Evolutionary conservation across 2,113 vertebrate species (phyloP).

Genomic region (Malurus elegans): DNA sequence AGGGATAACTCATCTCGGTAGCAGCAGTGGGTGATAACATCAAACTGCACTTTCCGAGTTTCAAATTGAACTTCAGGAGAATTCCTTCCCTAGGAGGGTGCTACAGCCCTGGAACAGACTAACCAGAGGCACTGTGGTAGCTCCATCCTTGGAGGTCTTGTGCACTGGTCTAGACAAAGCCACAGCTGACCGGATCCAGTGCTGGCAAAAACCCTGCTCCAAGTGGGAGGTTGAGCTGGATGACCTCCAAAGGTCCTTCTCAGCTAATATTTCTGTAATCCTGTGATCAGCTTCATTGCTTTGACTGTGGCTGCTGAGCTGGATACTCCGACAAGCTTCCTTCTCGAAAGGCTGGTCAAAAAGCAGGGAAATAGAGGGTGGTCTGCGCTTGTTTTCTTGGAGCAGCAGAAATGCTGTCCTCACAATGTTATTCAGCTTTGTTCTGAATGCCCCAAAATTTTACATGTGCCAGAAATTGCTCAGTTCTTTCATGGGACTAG

Average conservation of each 20-base stretch:
- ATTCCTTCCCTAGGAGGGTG: neutral
- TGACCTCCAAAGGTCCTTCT: conserved; percentile 3
- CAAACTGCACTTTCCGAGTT: neutral
- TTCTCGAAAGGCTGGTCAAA: neutral
- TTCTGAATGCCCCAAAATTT: neutral
- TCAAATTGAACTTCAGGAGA: neutral
- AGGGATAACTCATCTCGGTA: neutral
- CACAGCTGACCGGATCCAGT: conserved; percentile 1
- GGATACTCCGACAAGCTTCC: neutral
- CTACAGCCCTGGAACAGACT: neutral
- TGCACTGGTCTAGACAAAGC: conserved; percentile 27
- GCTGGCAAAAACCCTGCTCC: neutral
- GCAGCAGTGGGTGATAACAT: neutral
- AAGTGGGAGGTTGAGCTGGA: conserved; percentile 29
- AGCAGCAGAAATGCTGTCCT: neutral
- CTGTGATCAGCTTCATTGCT: neutral
- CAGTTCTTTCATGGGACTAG: neutral
- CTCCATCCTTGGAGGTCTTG: conserved; percentile 11
- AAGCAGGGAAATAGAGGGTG: neutral
- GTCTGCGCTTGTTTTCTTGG: neutral
- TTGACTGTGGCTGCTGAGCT: neutral
- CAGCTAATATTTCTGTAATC: neutral
- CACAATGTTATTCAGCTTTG: neutral
- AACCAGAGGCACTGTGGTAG: neutral
- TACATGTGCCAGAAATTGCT: neutral